Conservation (phyloP, 2,888 invertebrate genomes). For the Dryobotodes eremita region DNA sequence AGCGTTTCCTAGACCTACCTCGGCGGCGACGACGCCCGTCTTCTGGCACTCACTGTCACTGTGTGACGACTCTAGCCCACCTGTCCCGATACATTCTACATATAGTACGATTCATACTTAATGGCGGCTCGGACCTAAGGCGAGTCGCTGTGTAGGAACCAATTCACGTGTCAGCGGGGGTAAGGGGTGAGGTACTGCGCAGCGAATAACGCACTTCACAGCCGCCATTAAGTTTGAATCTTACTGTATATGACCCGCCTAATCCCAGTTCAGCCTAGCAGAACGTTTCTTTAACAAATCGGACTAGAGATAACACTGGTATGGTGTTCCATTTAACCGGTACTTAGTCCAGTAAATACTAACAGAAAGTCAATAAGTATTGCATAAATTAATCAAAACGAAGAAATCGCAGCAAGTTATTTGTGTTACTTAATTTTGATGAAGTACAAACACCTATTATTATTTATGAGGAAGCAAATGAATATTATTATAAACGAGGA, state of each 20-base stretch:
- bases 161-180: too few relatives aligned
- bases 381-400: neutral
- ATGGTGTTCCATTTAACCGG: neutral
- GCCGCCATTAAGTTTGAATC: too few relatives aligned
- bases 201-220: too few relatives aligned
- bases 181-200: too few relatives aligned
- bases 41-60: too few relatives aligned
- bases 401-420: constrained; percentile 11
- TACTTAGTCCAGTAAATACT: neutral
- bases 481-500: constrained; percentile 19
- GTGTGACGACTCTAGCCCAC: too few relatives aligned
- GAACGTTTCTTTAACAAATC: neutral
- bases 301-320: neutral
- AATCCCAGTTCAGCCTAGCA: neutral
- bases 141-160: too few relatives aligned
- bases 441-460: constrained; percentile 9
- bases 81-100: neutral
- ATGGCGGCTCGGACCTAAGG: too few relatives aligned
- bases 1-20: neutral
- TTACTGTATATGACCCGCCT: neutral
- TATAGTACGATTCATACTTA: too few relatives aligned
- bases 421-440: constrained; percentile 11
- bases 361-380: neutral
- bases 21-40: neutral
- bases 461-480: constrained; percentile 16